These are phyloP conservation scores for Epinephelus lanceolatus DNA, from an alignment of 2,113 vertebrate genomes.

Conservation along the genomic window DNA sequence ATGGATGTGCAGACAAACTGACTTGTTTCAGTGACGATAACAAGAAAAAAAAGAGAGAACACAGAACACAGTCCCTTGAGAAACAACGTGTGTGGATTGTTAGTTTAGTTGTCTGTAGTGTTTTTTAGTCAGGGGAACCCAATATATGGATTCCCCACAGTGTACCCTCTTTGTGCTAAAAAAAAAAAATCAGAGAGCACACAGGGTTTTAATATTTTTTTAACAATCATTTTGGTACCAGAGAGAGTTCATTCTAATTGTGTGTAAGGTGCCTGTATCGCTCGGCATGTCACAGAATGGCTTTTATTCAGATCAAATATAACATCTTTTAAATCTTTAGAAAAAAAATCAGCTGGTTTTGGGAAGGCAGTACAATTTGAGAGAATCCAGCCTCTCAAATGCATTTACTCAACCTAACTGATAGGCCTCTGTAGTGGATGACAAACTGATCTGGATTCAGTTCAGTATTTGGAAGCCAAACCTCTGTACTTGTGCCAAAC, in stretches of 20 bases:
- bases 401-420: neutral
- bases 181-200: constrained; percentile 47
- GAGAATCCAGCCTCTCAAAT: neutral
- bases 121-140: constrained; percentile 16
- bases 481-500: neutral
- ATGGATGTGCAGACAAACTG: constrained; percentile 74
- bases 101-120: constrained; percentile 44
- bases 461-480: neutral
- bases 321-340: constrained; percentile 17
- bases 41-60: constrained; percentile 64
- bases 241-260: constrained; percentile 43
- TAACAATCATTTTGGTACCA: constrained; percentile 42
- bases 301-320: constrained; percentile 52
- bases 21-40: constrained; percentile 74
- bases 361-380: neutral
- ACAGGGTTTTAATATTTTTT: constrained; percentile 51
- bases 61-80: constrained; percentile 63
- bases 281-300: constrained; percentile 3
- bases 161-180: constrained; percentile 26
- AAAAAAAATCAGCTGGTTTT: neutral
- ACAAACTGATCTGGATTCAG: neutral
- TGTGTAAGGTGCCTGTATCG: constrained; percentile 19
- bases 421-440: neutral
- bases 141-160: constrained; percentile 32
- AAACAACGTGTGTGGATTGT: constrained; percentile 67